phyloP scores from a whole-genome alignment of 2,113 vertebrate genomes.

The Corythornis cristatus region DNA sequence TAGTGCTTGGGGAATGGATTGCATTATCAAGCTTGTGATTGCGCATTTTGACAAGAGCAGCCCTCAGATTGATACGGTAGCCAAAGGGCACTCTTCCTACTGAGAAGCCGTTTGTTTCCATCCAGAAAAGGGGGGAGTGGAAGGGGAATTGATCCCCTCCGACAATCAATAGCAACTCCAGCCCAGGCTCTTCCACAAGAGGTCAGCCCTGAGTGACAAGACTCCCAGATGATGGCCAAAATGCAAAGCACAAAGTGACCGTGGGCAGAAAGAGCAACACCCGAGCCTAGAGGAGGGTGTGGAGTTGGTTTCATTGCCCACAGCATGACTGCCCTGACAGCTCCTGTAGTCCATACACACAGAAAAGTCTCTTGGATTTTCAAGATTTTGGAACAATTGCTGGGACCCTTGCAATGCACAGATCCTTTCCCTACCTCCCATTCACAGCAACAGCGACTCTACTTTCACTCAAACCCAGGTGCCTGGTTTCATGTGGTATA shows the following conservation, averaged over 20 bases:
- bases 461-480: neutral
- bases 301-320: neutral
- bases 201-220: slow-evolving; percentile 36
- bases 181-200: slow-evolving; percentile 9
- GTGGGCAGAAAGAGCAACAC: accelerated
- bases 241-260: neutral
- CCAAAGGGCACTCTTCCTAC: slow-evolving; percentile 71
- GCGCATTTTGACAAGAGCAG: slow-evolving; percentile 72
- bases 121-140: neutral
- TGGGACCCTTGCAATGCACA: neutral
- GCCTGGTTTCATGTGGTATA: neutral
- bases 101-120: slow-evolving; percentile 57
- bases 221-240: neutral
- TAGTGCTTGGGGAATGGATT: slow-evolving; percentile 68
- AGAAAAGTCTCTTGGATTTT: neutral
- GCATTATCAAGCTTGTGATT: slow-evolving; percentile 68
- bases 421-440: neutral
- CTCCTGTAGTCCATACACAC: neutral
- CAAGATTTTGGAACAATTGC: accelerated
- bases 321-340: neutral
- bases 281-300: accelerated
- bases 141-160: slow-evolving; percentile 35
- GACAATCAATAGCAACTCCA: slow-evolving; percentile 21
- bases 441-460: neutral
- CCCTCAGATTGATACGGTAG: slow-evolving; percentile 67